A percentile compares a stretch with the other conserved stretches of the same genome.
Conservation (phyloP, 1,140 invertebrate genomes). For the Trichogramma pretiosum region DNA sequence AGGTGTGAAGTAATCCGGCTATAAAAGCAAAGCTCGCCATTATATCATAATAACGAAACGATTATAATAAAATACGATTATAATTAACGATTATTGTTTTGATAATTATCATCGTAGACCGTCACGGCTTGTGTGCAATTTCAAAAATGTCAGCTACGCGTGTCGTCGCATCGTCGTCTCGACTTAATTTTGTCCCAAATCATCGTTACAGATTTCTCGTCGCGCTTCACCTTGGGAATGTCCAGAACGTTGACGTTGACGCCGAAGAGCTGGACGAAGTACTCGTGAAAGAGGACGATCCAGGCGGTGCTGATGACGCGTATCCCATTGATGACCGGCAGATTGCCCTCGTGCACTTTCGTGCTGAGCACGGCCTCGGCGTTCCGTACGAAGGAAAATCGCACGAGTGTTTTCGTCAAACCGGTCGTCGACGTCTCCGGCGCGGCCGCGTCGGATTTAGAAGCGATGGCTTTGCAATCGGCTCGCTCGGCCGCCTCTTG, state of each 20-base stretch:
- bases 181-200: not conserved
- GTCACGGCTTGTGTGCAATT: too few relatives aligned
- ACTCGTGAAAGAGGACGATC: slow-evolving; percentile 38
- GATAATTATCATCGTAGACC: too few relatives aligned
- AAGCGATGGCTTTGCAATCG: too few relatives aligned
- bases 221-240: slow-evolving; percentile 16
- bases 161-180: too few relatives aligned
- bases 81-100: too few relatives aligned
- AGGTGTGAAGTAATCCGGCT: too few relatives aligned
- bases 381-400: not conserved
- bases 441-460: too few relatives aligned
- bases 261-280: slow-evolving; percentile 18
- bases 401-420: not conserved
- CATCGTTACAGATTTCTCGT: not conserved
- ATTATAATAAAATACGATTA: too few relatives aligned
- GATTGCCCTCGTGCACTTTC: not conserved
- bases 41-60: too few relatives aligned
- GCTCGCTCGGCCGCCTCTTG: too few relatives aligned
- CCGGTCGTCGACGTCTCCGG: not conserved
- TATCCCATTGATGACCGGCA: slow-evolving; percentile 32
- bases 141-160: too few relatives aligned
- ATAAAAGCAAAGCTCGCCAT: too few relatives aligned
- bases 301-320: slow-evolving; percentile 37
- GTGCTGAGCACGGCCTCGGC: not conserved
- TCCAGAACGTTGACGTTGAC: slow-evolving; percentile 18